phyloP scores from a whole-genome alignment of 1,140 invertebrate genomes.

The Lordiphosa clarofinis region DNA sequence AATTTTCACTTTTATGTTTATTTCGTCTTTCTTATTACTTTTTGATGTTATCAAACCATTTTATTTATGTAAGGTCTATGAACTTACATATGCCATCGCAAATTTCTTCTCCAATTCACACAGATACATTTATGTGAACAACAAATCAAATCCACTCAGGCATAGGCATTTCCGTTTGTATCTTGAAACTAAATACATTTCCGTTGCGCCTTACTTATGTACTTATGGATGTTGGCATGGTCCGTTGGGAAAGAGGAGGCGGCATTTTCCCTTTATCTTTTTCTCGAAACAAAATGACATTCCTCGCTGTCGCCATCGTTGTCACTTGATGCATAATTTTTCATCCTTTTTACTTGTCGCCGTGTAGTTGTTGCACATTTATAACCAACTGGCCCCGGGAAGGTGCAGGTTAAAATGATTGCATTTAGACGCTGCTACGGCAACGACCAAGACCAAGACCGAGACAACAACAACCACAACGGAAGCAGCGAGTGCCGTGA shows the following conservation, averaged over 20 bases:
- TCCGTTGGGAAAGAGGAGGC: not conserved
- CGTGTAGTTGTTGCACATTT: slow-evolving; percentile 68
- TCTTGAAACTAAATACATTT: slow-evolving; percentile 64
- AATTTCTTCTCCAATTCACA: slow-evolving; percentile 5
- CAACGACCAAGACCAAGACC: slow-evolving; percentile 10
- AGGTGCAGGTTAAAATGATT: slow-evolving; percentile 64
- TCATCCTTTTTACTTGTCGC: slow-evolving; percentile 58
- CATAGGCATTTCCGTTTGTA: slow-evolving; percentile 56
- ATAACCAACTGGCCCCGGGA: slow-evolving; percentile 36
- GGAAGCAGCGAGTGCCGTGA: slow-evolving; percentile 28
- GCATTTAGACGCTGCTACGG: slow-evolving; percentile 40
- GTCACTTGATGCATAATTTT: slow-evolving; percentile 73
- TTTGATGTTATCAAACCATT: slow-evolving; percentile 39
- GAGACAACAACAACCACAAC: slow-evolving; percentile 20
- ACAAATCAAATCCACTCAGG: slow-evolving; percentile 60
- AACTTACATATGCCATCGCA: slow-evolving; percentile 20
- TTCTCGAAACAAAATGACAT: slow-evolving; percentile 41
- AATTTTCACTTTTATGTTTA: slow-evolving; percentile 15
- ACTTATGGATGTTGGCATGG: slow-evolving; percentile 22
- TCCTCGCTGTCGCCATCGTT: slow-evolving; percentile 32
- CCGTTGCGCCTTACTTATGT: slow-evolving; percentile 52
- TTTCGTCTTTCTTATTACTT: slow-evolving; percentile 18
- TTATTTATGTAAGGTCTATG: slow-evolving; percentile 2
- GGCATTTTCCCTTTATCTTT: slow-evolving; percentile 24
- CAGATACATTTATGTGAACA: slow-evolving; percentile 17